phyloP scores from a whole-genome alignment of 2,888 invertebrate species.

The Proisotoma minuta region DNA sequence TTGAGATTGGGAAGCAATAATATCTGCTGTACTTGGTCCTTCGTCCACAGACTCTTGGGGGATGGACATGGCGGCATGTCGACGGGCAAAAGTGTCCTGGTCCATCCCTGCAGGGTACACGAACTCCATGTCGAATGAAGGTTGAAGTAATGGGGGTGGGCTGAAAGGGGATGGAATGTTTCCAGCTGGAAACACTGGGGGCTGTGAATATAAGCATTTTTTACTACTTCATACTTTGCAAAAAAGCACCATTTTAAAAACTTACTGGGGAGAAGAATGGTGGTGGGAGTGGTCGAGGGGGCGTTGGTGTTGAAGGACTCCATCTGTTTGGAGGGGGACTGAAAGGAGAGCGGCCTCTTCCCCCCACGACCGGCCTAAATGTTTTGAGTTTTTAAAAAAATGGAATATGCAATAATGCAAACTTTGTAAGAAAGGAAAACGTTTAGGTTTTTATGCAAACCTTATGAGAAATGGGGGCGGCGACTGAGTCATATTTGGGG shows the following conservation, averaged over 20 bases:
- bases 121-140: conserved; percentile 45
- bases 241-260: no score
- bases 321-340: conserved; percentile 33
- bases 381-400: neutral
- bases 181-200: no score
- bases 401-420: neutral
- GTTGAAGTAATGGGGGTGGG: conserved; percentile 36
- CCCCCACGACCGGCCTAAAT: neutral
- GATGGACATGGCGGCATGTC: conserved; percentile 21
- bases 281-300: conserved; percentile 11
- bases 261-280: no score
- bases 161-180: conserved; percentile 10
- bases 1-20: conserved; percentile 87
- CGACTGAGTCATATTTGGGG: conserved; percentile 34
- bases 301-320: conserved; percentile 24
- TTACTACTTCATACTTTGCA: no score
- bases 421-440: no score
- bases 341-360: conserved; percentile 8
- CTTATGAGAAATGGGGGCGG: conserved; percentile 40
- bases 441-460: no score
- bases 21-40: conserved; percentile 80
- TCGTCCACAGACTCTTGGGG: conserved; percentile 54
- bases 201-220: no score
- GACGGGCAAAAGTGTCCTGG: conserved; percentile 22
- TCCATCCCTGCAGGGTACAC: conserved; percentile 45